These are phyloP conservation scores for Sitobion miscanthi DNA, from an alignment of 1,140 invertebrate genomes.

Conservation along the genomic window DNA sequence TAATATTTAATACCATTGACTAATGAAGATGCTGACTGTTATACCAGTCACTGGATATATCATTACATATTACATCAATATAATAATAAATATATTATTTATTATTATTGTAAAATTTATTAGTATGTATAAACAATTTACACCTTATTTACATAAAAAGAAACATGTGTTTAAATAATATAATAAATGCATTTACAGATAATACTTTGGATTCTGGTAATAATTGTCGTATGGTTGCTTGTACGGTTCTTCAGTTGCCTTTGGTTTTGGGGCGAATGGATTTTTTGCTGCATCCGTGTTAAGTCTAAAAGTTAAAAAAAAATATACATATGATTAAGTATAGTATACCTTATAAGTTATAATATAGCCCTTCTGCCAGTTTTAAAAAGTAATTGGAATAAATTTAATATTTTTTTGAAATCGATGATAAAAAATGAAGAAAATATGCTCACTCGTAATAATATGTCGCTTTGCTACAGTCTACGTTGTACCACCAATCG, in stretches of 20 bases:
- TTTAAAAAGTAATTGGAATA: not conserved
- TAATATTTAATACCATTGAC: too few species aligned
- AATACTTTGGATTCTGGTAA: not conserved
- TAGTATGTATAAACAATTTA: constrained; percentile 1
- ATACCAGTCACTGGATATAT: too few species aligned
- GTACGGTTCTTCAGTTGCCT: constrained; percentile 62
- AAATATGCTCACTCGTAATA: constrained; percentile 68
- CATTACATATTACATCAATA: not conserved
- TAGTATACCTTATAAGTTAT: too few species aligned
- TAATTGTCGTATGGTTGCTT: constrained; percentile 12
- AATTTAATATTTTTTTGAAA: not conserved
- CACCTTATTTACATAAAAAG: constrained; percentile 21
- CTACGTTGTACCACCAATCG: constrained; percentile 93
- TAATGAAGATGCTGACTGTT: too few species aligned
- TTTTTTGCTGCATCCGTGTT: constrained; percentile 81
- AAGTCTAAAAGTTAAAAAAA: constrained; percentile 66
- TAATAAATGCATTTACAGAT: not conserved
- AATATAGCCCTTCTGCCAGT: not conserved
- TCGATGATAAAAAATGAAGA: not conserved
- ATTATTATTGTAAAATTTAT: not conserved
- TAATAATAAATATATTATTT: not conserved
- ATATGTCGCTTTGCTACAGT: constrained; percentile 73
- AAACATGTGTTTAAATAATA: not conserved
- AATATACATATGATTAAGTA: not conserved
- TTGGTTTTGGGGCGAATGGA: constrained; percentile 76